Conservation (phyloP, 2,888 invertebrate species). For the Psylliodes chrysocephalus region DNA sequence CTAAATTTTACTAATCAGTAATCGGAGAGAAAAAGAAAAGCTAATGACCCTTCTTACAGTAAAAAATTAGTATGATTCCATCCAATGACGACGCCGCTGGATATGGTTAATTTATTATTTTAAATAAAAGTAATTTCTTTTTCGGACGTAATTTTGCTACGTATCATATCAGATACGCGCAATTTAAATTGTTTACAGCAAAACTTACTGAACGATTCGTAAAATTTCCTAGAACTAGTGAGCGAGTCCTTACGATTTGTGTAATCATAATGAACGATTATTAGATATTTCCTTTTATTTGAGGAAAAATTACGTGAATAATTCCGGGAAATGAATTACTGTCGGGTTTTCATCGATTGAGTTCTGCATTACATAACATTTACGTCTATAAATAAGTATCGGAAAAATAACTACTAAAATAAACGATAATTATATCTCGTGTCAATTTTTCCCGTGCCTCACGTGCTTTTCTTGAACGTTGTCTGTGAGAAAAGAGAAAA, state of each 20-base stretch:
- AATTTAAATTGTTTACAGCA: slow-evolving; percentile 40
- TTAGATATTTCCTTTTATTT: slow-evolving; percentile 19
- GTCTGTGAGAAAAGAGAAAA: too few species aligned
- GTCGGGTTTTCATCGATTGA: not conserved
- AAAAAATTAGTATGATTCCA: too few species aligned
- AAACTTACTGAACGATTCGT: slow-evolving; percentile 36
- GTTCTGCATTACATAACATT: not conserved
- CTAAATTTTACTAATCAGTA: too few species aligned
- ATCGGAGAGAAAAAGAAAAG: too few species aligned
- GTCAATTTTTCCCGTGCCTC: too few species aligned
- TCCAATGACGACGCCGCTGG: too few species aligned
- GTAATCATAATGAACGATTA: not conserved
- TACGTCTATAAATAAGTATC: too few species aligned
- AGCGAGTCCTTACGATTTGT: not conserved
- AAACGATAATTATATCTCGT: too few species aligned
- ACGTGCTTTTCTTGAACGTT: too few species aligned
- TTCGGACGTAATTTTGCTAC: slow-evolving; percentile 32
- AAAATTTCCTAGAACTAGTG: slow-evolving; percentile 36
- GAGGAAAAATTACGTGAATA: slow-evolving; percentile 13
- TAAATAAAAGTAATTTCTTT: slow-evolving; percentile 20
- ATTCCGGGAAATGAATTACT: not conserved
- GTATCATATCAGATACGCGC: slow-evolving; percentile 39
- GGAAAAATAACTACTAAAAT: too few species aligned
- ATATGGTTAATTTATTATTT: slow-evolving; percentile 9
- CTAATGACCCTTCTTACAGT: too few species aligned